Conservation (phyloP, 1,140 invertebrate genomes). For the Chelonus insularis region DNA sequence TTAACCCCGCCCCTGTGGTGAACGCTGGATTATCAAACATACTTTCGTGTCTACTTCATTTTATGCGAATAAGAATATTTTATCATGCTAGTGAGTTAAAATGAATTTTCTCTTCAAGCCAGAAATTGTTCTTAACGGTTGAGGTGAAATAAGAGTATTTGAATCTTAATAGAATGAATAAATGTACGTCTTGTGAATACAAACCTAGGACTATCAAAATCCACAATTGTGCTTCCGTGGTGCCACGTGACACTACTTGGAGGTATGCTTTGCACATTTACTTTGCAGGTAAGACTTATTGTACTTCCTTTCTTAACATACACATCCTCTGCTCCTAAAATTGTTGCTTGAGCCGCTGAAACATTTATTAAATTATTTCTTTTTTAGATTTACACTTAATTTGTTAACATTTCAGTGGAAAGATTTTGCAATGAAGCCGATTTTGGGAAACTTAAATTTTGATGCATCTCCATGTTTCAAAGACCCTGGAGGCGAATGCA, state of each 20-base stretch:
- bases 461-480: too few relatives aligned
- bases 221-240: constrained; percentile 77
- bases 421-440: too few relatives aligned
- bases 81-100: neutral
- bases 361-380: too few relatives aligned
- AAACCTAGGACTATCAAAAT: constrained; percentile 81
- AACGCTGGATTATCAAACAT: constrained; percentile 57
- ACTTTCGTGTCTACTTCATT: constrained; percentile 35
- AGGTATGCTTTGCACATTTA: constrained; percentile 83
- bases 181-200: constrained; percentile 12
- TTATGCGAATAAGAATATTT: neutral
- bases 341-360: constrained; percentile 83
- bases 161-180: too few relatives aligned
- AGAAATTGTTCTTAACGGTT: too few relatives aligned
- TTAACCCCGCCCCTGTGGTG: constrained; percentile 74
- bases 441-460: too few relatives aligned
- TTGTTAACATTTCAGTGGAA: too few relatives aligned
- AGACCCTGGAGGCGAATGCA: too few relatives aligned
- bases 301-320: constrained; percentile 89
- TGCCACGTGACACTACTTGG: constrained; percentile 80
- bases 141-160: too few relatives aligned
- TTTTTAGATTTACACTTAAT: too few relatives aligned
- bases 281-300: constrained; percentile 84
- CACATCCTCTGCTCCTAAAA: constrained; percentile 82
- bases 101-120: neutral